phyloP scores from a whole-genome alignment of 2,888 invertebrate genomes.

The Dryobotodes eremita region DNA sequence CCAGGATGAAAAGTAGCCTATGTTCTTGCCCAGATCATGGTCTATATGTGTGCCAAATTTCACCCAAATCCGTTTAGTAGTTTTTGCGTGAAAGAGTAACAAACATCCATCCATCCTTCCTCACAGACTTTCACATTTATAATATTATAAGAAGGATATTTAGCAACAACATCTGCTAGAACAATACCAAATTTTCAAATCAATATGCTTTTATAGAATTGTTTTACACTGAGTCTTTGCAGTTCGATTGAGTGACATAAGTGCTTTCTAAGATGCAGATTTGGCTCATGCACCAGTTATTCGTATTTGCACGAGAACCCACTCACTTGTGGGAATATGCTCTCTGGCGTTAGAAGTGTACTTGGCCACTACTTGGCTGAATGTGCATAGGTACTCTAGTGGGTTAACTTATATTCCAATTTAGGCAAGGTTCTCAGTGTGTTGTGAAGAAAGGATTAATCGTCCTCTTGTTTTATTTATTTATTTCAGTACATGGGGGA shows the following conservation, averaged over 20 bases:
- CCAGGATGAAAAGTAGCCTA: too few species aligned
- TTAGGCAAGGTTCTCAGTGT: too few species aligned
- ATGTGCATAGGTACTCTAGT: not conserved
- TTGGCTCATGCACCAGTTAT: slow-evolving; percentile 8
- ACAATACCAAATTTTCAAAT: not conserved
- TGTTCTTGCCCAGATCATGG: too few species aligned
- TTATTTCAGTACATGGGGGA: too few species aligned
- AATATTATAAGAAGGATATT: not conserved
- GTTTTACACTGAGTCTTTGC: not conserved
- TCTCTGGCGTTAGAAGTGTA: not conserved
- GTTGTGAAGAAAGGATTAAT: too few species aligned
- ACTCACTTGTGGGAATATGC: slow-evolving; percentile 20
- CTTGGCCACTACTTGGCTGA: slow-evolving; percentile 7
- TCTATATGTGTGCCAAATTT: too few species aligned
- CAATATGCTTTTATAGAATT: not conserved
- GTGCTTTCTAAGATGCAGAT: slow-evolving; percentile 26
- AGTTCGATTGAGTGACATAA: slow-evolving; percentile 5
- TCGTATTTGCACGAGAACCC: slow-evolving; percentile 2
- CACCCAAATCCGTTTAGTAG: too few species aligned
- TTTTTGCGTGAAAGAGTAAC: too few species aligned
- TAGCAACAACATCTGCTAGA: not conserved
- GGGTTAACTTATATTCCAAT: not conserved
- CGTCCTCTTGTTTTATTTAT: not conserved
- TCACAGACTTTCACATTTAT: too few species aligned
- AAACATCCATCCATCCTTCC: too few species aligned